These are phyloP conservation scores for Tapera naevia DNA, from an alignment of 2,797 vertebrate species.

Conservation along the genomic window DNA sequence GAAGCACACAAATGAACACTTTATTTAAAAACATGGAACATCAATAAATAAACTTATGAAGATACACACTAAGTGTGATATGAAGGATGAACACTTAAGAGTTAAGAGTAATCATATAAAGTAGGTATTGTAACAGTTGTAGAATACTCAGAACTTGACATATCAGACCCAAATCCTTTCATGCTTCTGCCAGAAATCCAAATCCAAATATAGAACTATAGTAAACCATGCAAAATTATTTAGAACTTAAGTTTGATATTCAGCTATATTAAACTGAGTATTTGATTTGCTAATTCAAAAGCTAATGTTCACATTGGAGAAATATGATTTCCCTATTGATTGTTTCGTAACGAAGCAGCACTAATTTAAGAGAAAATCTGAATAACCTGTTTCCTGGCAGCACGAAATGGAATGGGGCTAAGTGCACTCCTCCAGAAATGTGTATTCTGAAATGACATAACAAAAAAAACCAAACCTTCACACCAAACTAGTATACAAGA, in stretches of 20 bases:
- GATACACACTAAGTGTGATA: not conserved
- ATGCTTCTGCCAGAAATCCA: not conserved
- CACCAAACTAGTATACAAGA: not conserved
- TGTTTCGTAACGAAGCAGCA: not conserved
- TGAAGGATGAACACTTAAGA: not conserved
- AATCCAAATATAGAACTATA: not conserved
- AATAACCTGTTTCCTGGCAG: not conserved
- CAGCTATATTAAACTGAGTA: not conserved
- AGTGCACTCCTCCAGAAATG: not conserved
- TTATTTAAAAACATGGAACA: not conserved
- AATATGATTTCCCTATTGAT: not conserved
- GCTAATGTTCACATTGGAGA: not conserved
- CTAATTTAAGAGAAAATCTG: not conserved
- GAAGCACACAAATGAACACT: not conserved
- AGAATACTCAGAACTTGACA: not conserved
- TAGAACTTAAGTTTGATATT: not conserved
- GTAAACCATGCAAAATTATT: not conserved
- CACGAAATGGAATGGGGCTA: not conserved
- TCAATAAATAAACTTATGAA: slow-evolving; percentile 34
- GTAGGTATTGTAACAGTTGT: not conserved
- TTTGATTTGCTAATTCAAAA: not conserved
- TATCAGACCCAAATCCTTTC: not conserved
- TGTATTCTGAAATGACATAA: not conserved
- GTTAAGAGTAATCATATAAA: not conserved
- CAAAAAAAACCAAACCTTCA: not conserved